Base-by-base conservation (phyloP, 2,888 invertebrate genomes). In the Meteorus cinctellus region DNA sequence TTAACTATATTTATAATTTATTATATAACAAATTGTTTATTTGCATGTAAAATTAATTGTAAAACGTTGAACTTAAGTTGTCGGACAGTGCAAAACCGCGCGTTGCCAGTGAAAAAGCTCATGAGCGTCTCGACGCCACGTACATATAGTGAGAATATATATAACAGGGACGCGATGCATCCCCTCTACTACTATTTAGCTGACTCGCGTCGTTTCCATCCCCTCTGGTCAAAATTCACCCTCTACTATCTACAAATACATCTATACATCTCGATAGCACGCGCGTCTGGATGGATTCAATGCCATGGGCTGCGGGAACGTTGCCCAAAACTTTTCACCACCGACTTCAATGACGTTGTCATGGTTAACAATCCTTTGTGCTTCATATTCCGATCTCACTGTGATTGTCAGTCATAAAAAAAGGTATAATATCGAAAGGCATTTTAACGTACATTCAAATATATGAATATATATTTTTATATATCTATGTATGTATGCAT, bases 91-190 rank as follows among this genome's bases (percentile, higher is more conserved):
- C 41, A 41, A 41, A 41, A 41, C 41, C 41, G 41, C 41, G 74
- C 72, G 55, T 67, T 48, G 41, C 65, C 55, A 41, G 67, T 48
- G 74, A 73, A 48, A 66, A 72, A 51, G 59, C 45, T 16, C 55
- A 67, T 67, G 74, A 82, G 79, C 83, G 82, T 82, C 79, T 79
- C 78, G 80, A 82, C 83, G 83, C 81, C 77, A 78, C 77, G 79
- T 48, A 48, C 48, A 48, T n/a, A 48, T 41, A 41, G 41, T 41
- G 48, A n/a, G 48, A 48, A 55, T 55, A 55, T 55, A 55, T 55
- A 19, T 10, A 55, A 76, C 75, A 29, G 69, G 76, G 74, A 75
- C 77, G 78, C 78, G 79, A 1, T 55, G 72, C 76, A 77, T 77
- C 77, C 78, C 75, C 80, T 73, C 77, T 77, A 55, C 55, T 24